Base-by-base conservation (phyloP, 2,113 vertebrate species). In the Labrus mixtus region DNA sequence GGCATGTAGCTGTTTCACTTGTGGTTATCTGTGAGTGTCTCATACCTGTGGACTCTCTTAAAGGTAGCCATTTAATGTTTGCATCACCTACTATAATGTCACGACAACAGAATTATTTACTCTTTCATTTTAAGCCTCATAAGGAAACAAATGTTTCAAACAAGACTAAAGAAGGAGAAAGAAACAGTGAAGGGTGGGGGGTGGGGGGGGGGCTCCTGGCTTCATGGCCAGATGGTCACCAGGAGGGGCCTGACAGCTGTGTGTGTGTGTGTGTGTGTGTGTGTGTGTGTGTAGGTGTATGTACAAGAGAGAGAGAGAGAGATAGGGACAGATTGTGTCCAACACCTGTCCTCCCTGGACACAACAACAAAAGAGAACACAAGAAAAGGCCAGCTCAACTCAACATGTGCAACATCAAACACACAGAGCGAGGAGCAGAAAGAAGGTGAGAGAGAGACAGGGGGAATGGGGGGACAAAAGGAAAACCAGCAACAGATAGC, bases 191-290 rank as follows among this genome's bases (percentile, higher is more conserved):
- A 71, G 46, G 25, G 29, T 25, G 29, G 29, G 29, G 29, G 46
- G 36, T 59, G 70, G 45, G 29, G 46, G 36, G 63, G 70, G 45
- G 29, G 10, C 53, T 80, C 62, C 62, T 85, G 59, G 70, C 59
- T 84, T 67, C 29, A 25, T 46, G 81, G 71, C 85, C 90, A 93
- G 88, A 92, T 93, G 89, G 88, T 91, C 89, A 90, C 79, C 89
- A 90, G 85, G 86, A 90, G 86, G 86, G 77, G 75, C 64, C 84
- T 82, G 75, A 88, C 87, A 90, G 85, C 85, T 90, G 88, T 88
- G 84, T 76, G 76, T 69, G 65, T 68, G 50, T 67, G 20, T 60
- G 76, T 45, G 63, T 65, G 62, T 60, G 70, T 72, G 66, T 46
- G 70, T 63, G 72, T 63, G 83, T 56, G 63, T n/a, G 68, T 45